Percentiles rank a stretch among this genome's conserved stretches.
Evolutionary conservation across 2,888 invertebrate genomes (phyloP).

Genomic region (Conomelus anceps): DNA sequence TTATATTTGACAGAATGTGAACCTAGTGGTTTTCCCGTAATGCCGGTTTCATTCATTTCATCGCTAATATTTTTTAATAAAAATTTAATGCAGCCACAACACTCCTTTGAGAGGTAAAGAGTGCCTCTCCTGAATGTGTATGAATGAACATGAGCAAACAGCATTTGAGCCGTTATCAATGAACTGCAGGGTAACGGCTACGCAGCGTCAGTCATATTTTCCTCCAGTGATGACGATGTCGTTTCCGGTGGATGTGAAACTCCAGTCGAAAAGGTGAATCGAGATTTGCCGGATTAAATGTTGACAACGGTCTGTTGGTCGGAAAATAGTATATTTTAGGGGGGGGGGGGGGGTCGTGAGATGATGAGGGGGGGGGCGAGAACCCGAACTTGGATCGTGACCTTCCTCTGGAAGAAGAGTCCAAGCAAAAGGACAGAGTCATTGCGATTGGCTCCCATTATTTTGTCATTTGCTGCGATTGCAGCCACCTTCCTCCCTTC

Average conservation of each 20-base stretch:
- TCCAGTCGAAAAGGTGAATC: background rate
- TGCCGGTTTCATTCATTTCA: no score
- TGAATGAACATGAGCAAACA: background rate
- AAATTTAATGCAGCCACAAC: background rate
- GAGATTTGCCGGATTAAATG: background rate
- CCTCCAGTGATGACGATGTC: background rate
- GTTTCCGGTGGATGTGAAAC: background rate
- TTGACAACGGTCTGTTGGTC: background rate
- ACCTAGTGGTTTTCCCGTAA: no score
- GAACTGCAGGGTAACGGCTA: background rate
- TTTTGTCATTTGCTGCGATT: constrained; percentile 28
- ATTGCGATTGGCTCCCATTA: constrained; percentile 27
- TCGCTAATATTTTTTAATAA: no score
- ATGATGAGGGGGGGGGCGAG: background rate
- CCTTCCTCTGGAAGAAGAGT: background rate
- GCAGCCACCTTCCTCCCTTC: constrained; percentile 6
- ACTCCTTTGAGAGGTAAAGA: background rate
- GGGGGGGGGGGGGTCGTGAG: no score
- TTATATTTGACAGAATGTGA: no score
- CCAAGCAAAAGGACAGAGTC: constrained; percentile 26
- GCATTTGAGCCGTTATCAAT: background rate
- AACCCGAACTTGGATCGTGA: background rate
- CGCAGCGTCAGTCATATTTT: no score
- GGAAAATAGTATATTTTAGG: no score
- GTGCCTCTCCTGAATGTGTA: background rate